Evolutionary conservation across 2,113 vertebrate genomes (phyloP).

Genomic region (Amazona vittata): DNA sequence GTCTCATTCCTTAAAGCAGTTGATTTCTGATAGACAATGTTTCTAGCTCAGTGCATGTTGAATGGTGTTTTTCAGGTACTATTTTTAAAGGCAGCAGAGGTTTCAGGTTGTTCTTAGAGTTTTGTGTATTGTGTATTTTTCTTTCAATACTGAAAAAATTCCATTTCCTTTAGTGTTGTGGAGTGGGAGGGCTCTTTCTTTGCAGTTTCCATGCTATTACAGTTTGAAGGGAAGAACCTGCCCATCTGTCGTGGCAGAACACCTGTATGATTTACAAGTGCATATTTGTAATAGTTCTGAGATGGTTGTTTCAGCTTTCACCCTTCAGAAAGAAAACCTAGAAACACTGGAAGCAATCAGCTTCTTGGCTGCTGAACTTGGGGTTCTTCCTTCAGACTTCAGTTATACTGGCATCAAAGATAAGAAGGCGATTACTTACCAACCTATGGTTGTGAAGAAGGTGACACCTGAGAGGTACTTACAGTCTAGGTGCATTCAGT

Average conservation of each 20-base stretch:
- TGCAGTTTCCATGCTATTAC: not conserved
- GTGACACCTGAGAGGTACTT: slow-evolving; percentile 86
- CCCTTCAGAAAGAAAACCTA: slow-evolving; percentile 90
- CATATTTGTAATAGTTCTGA: not conserved
- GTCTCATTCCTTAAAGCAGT: not conserved
- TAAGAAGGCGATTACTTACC: slow-evolving; percentile 91
- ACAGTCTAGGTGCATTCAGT: not conserved
- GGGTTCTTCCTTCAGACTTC: slow-evolving; percentile 91
- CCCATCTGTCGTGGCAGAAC: not conserved
- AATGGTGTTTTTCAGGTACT: not conserved
- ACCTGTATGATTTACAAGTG: not conserved
- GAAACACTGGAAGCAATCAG: slow-evolving; percentile 93
- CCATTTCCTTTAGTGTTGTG: not conserved
- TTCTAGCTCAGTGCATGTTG: not conserved
- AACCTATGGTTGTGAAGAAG: slow-evolving; percentile 94
- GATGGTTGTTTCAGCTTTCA: slow-evolving; percentile 84
- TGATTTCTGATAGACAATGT: not conserved
- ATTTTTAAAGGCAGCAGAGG: not conserved
- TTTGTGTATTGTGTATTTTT: not conserved
- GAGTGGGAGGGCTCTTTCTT: not conserved
- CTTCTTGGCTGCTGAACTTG: slow-evolving; percentile 86
- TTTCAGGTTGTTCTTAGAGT: not conserved
- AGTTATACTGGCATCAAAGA: slow-evolving; percentile 96
- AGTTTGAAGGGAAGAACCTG: not conserved
- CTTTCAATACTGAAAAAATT: not conserved